These are phyloP conservation scores for Euphonia xanthogaster DNA, from an alignment of 2,797 vertebrate genomes.

Conservation along the genomic window DNA sequence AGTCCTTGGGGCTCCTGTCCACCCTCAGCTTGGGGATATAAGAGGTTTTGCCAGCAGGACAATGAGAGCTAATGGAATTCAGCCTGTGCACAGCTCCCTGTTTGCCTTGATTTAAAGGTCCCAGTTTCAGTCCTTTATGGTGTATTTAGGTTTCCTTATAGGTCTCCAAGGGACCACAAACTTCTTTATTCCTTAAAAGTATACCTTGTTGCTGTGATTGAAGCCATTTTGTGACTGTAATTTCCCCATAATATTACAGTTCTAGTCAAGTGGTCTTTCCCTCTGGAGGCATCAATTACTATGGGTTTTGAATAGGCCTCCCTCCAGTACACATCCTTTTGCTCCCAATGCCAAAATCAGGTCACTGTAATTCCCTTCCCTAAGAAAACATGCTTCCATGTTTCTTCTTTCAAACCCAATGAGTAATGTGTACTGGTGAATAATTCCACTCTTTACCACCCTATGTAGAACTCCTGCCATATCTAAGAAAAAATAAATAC, in stretches of 20 bases:
- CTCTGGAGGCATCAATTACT: conserved; percentile 54
- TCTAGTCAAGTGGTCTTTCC: conserved; percentile 59
- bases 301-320: conserved; percentile 38
- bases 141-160: conserved; percentile 62
- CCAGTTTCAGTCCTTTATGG: conserved; percentile 48
- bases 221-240: conserved; percentile 61
- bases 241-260: conserved; percentile 58
- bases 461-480: neutral
- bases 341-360: neutral
- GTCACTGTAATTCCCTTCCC: neutral
- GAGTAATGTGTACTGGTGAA: neutral
- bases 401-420: neutral
- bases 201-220: conserved; percentile 58
- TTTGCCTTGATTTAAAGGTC: conserved; percentile 68
- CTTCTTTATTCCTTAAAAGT: conserved; percentile 57
- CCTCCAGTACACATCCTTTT: neutral
- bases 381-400: neutral
- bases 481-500: neutral
- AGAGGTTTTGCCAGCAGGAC: neutral
- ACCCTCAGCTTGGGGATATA: neutral
- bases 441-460: neutral
- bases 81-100: neutral
- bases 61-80: conserved; percentile 45
- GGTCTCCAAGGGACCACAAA: conserved; percentile 52
- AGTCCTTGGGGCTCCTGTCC: neutral